Percentiles rank a stretch among this genome's conserved stretches.
Conservation (phyloP, 2,113 vertebrate genomes). For the Marcusenius ussheri region DNA sequence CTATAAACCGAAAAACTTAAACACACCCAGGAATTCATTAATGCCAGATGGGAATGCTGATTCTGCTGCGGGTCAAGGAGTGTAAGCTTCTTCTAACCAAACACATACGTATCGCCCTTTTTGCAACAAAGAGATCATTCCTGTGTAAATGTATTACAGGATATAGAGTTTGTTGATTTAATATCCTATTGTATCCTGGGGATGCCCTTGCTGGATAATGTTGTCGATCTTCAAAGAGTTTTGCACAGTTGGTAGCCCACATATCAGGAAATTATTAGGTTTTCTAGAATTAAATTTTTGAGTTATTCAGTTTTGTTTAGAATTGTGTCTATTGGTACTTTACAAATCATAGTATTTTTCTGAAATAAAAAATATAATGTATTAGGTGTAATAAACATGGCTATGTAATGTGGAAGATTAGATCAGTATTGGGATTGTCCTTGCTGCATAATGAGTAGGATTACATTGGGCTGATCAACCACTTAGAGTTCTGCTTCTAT, state of each 20-base stretch:
- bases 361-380: background rate
- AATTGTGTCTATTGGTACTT: background rate
- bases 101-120: background rate
- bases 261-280: background rate
- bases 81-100: background rate
- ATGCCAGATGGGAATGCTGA: background rate
- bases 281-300: background rate
- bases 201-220: background rate
- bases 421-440: background rate
- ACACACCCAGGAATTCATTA: slow-evolving; percentile 1
- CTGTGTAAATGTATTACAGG: background rate
- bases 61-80: background rate
- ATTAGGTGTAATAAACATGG: background rate
- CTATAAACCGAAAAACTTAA: background rate
- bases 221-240: background rate
- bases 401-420: background rate
- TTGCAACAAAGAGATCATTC: background rate
- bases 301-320: background rate
- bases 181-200: background rate
- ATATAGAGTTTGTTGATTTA: background rate
- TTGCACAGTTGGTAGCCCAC: background rate
- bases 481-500: background rate
- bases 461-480: background rate
- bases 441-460: background rate
- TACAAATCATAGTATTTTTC: background rate